A percentile compares a stretch with the other conserved stretches of the same genome.
phyloP scores from a whole-genome alignment of 2,797 vertebrate genomes.

The Prunella strophiata region DNA sequence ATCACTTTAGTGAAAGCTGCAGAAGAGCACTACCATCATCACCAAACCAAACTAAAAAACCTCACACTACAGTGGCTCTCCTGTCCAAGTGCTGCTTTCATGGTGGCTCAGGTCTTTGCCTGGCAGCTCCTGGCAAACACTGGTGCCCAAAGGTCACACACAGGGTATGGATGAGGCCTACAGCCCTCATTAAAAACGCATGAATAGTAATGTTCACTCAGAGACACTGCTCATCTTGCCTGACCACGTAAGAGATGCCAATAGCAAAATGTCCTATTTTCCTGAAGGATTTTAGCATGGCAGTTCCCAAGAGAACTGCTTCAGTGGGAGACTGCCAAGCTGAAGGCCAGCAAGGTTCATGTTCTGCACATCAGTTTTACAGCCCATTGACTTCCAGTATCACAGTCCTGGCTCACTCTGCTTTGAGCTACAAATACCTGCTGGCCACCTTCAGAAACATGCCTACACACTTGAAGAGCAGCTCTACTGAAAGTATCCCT shows the following conservation, averaged over 20 bases:
- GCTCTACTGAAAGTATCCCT: background rate
- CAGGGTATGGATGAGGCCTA: background rate
- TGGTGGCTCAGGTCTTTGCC: background rate
- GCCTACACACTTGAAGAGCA: background rate
- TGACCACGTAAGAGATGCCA: background rate
- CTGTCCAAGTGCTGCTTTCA: background rate
- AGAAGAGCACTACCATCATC: background rate
- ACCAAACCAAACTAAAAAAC: background rate
- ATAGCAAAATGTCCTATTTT: background rate
- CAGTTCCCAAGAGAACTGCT: background rate
- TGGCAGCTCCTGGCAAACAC: background rate
- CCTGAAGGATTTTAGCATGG: background rate
- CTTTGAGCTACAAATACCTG: background rate
- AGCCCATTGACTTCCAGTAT: background rate
- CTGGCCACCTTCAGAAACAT: background rate
- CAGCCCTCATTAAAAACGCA: background rate
- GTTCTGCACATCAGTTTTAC: background rate
- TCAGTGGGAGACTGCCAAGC: background rate
- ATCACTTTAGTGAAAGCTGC: background rate
- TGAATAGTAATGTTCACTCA: background rate
- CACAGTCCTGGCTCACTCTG: background rate
- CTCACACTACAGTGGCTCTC: background rate
- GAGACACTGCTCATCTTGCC: background rate
- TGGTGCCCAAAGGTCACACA: background rate
- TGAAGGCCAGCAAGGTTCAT: background rate